phyloP scores from a whole-genome alignment of 1,140 invertebrate genomes.

The Drosophila punjabiensis region DNA sequence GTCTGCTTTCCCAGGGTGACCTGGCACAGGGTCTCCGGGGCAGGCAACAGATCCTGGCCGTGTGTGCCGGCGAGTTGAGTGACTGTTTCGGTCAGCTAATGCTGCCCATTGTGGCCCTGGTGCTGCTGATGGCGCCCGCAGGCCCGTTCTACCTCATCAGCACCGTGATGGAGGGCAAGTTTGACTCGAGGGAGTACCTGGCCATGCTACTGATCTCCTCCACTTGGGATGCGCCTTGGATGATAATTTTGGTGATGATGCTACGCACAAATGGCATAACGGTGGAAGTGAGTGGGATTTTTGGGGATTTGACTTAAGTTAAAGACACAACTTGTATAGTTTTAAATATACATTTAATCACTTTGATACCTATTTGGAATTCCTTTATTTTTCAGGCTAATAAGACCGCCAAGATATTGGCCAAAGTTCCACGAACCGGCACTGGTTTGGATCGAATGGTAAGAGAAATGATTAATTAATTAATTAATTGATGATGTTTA shows the following conservation, averaged over 20 bases:
- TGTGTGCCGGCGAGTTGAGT: slow-evolving; percentile 39
- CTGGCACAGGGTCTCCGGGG: slow-evolving; percentile 10
- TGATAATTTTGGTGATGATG: slow-evolving; percentile 56
- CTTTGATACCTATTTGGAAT: neutral
- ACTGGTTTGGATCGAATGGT: slow-evolving; percentile 75
- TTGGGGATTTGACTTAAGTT: neutral
- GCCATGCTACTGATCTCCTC: slow-evolving; percentile 11
- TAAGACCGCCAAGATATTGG: slow-evolving; percentile 76
- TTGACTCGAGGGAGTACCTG: neutral
- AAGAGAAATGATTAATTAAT: too few species aligned
- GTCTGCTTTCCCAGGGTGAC: slow-evolving; percentile 2
- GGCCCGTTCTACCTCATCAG: slow-evolving; percentile 61
- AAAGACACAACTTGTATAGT: neutral
- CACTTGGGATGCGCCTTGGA: slow-evolving; percentile 59
- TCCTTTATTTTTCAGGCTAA: slow-evolving; percentile 66
- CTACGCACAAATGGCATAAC: slow-evolving; percentile 53
- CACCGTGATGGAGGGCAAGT: slow-evolving; percentile 62
- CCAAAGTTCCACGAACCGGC: slow-evolving; percentile 69
- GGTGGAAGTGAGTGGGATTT: slow-evolving; percentile 57
- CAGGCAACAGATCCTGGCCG: slow-evolving; percentile 34
- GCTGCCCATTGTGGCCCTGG: slow-evolving; percentile 59
- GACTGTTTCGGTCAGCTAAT: slow-evolving; percentile 59
- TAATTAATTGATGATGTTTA: too few species aligned
- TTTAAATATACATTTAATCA: too few species aligned
- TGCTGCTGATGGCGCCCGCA: slow-evolving; percentile 51